Evolutionary conservation across 2,113 vertebrate species (phyloP).

Genomic region (Trinectes maculatus): DNA sequence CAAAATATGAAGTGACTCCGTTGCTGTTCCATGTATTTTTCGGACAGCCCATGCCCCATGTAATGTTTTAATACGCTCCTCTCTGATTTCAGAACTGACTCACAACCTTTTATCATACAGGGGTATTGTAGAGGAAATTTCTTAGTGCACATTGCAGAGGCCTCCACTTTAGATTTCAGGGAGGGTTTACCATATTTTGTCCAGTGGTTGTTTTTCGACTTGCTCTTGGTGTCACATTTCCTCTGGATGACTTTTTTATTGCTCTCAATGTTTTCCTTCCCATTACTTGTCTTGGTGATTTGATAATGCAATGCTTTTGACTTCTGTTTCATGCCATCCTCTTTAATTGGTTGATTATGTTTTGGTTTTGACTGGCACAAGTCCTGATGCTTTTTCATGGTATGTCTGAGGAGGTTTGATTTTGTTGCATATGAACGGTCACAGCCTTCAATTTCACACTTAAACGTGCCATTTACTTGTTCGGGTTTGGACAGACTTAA

Average conservation of each 20-base stretch:
- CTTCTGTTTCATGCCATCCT: constrained; percentile 85
- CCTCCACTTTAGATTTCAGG: constrained; percentile 90
- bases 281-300: constrained; percentile 81
- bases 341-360: constrained; percentile 84
- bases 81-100: constrained; percentile 91
- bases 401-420: constrained; percentile 93
- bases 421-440: constrained; percentile 93
- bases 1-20: constrained; percentile 92
- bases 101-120: constrained; percentile 97
- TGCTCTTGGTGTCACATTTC: constrained; percentile 60
- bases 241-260: constrained; percentile 82
- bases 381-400: constrained; percentile 95
- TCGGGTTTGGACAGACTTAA: constrained; percentile 80
- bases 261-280: constrained; percentile 86
- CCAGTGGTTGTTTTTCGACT: constrained; percentile 72
- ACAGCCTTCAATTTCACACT: constrained; percentile 94
- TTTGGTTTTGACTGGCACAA: constrained; percentile 89
- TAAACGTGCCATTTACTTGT: constrained; percentile 85
- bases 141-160: constrained; percentile 90
- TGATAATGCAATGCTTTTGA: constrained; percentile 80
- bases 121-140: constrained; percentile 90
- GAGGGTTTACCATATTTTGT: constrained; percentile 81
- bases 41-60: constrained; percentile 92
- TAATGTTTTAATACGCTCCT: constrained; percentile 94
- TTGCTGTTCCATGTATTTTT: constrained; percentile 91